These are phyloP conservation scores for Ptilodon capucinus DNA, from an alignment of 2,888 invertebrate species.

Conservation along the genomic window DNA sequence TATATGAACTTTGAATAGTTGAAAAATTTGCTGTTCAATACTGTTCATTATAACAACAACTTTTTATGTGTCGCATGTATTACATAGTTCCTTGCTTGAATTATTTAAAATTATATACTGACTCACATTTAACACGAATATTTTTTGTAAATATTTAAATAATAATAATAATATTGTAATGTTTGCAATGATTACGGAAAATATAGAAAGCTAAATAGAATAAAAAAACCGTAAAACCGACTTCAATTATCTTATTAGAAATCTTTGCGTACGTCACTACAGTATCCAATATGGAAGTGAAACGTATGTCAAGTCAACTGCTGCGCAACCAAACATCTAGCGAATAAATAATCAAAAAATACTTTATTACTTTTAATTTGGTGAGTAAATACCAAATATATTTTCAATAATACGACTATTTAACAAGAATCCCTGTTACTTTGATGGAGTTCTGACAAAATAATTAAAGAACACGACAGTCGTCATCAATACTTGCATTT, in stretches of 20 bases:
- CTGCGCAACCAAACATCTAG: constrained; percentile 65
- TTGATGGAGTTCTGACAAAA: constrained; percentile 8
- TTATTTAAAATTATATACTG: too few species aligned
- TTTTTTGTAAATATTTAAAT: too few species aligned
- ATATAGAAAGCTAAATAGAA: too few species aligned
- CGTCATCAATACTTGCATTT: constrained; percentile 40
- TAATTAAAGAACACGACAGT: constrained; percentile 35
- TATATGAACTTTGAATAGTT: too few species aligned
- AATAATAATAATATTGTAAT: too few species aligned
- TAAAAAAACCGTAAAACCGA: background rate
- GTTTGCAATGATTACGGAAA: too few species aligned
- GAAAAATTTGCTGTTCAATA: too few species aligned
- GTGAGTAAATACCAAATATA: constrained; percentile 56
- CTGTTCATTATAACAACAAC: too few species aligned
- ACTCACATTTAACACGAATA: too few species aligned
- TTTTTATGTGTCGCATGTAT: too few species aligned
- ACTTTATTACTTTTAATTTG: constrained; percentile 57
- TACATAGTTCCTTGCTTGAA: too few species aligned
- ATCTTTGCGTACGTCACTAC: constrained; percentile 47
- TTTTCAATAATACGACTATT: constrained; percentile 14
- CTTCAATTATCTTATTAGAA: background rate
- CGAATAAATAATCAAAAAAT: constrained; percentile 72
- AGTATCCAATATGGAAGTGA: constrained; percentile 74
- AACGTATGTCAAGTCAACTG: constrained; percentile 78
- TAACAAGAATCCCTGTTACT: too few species aligned